Evolutionary conservation across 2,797 vertebrate species (phyloP).

Genomic region (Geotrypetes seraphini): DNA sequence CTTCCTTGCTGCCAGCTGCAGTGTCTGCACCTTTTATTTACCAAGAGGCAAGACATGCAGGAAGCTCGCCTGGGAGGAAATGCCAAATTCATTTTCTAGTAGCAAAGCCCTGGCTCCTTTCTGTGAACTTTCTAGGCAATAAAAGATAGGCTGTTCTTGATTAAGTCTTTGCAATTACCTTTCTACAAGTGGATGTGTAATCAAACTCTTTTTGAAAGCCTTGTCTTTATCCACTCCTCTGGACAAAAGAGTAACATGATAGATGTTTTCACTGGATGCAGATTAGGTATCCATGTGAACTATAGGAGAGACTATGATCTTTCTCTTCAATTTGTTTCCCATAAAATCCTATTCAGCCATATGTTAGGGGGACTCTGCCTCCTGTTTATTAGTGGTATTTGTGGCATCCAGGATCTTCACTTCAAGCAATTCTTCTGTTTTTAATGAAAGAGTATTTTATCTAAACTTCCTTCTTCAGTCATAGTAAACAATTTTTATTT

Average conservation of each 20-base stretch:
- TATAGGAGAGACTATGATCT: constrained; percentile 1
- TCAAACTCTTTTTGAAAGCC: not conserved
- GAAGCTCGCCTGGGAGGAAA: too few species aligned
- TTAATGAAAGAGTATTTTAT: constrained; percentile 39
- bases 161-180: too few species aligned
- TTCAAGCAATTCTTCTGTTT: constrained; percentile 11
- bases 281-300: constrained; percentile 2
- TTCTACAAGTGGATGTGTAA: too few species aligned
- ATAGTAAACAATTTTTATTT: constrained; percentile 35
- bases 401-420: constrained; percentile 1
- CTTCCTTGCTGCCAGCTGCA: too few species aligned
- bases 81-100: too few species aligned
- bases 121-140: too few species aligned
- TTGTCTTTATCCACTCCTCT: not conserved
- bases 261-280: not conserved
- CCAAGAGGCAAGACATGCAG: too few species aligned
- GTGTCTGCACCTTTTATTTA: too few species aligned
- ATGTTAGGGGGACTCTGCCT: constrained; percentile 7
- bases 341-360: constrained; percentile 2
- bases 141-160: too few species aligned
- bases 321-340: constrained; percentile 21
- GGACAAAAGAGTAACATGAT: not conserved
- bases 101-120: too few species aligned
- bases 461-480: constrained; percentile 37
- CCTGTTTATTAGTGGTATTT: constrained; percentile 6